Evolutionary conservation across 2,888 invertebrate species (phyloP).

Genomic region (Chloroclystis v-ata): DNA sequence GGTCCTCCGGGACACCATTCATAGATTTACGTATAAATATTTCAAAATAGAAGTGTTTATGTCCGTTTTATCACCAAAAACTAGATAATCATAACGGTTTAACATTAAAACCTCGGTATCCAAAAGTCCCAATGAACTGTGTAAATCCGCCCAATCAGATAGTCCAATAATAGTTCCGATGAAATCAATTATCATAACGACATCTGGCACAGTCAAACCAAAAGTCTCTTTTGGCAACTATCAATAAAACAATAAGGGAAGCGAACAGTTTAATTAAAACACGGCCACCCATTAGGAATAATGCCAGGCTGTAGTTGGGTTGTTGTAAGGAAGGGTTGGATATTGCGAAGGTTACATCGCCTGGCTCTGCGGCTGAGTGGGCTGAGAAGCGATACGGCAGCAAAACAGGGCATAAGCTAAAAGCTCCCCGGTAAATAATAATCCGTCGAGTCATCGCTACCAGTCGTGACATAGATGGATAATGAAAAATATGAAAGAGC

Average conservation of each 20-base stretch:
- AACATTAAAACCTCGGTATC: background rate
- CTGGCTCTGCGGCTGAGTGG: slow-evolving; percentile 27
- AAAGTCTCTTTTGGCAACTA: slow-evolving; percentile 17
- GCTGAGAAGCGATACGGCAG: slow-evolving; percentile 28
- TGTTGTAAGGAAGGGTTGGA: slow-evolving; percentile 24
- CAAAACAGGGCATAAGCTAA: slow-evolving; percentile 37
- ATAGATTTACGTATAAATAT: too few relatives aligned
- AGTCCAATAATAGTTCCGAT: too few relatives aligned
- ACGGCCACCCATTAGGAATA: slow-evolving; percentile 23
- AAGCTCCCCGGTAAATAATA: slow-evolving; percentile 36
- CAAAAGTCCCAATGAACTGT: too few relatives aligned
- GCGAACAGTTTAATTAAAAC: slow-evolving; percentile 25
- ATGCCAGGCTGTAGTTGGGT: slow-evolving; percentile 17
- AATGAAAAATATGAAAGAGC: slow-evolving; percentile 34
- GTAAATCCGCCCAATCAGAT: too few relatives aligned
- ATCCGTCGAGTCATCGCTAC: slow-evolving; percentile 35
- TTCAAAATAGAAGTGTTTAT: too few relatives aligned
- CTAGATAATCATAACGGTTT: too few relatives aligned
- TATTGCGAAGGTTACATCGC: slow-evolving; percentile 31
- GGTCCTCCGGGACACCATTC: too few relatives aligned
- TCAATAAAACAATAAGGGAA: slow-evolving; percentile 16
- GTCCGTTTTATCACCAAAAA: too few relatives aligned
- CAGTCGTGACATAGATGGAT: slow-evolving; percentile 29
- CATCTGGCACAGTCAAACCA: slow-evolving; percentile 3
- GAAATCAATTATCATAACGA: background rate